phyloP scores from a whole-genome alignment of 2,113 vertebrate species.

The Saguinus imperator region DNA sequence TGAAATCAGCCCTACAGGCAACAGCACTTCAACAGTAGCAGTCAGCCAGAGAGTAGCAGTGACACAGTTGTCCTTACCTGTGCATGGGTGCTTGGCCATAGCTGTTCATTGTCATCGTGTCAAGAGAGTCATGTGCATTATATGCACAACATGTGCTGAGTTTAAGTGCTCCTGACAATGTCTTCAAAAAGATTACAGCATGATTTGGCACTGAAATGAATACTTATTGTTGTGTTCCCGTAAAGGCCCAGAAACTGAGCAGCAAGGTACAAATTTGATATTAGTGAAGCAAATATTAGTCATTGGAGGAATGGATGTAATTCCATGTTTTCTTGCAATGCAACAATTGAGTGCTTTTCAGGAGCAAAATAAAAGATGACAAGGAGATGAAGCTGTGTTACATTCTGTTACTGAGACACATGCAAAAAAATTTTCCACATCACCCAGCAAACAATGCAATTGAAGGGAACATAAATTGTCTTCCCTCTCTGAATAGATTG shows the following conservation, averaged over 20 bases:
- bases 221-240: conserved; percentile 30
- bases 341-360: not conserved
- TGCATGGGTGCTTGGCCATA: not conserved
- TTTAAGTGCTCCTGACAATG: conserved; percentile 18
- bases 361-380: conserved; percentile 47
- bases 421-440: conserved; percentile 21
- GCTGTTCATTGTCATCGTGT: not conserved
- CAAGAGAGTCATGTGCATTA: not conserved
- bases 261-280: conserved; percentile 41
- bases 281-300: conserved; percentile 54
- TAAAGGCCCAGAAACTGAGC: conserved; percentile 7
- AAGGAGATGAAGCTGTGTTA: not conserved
- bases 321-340: conserved; percentile 52
- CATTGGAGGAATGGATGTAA: conserved; percentile 10
- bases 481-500: conserved; percentile 20
- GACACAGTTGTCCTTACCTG: not conserved
- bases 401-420: conserved; percentile 44
- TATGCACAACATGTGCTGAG: not conserved
- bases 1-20: not conserved
- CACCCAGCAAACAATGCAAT: not conserved
- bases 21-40: not conserved
- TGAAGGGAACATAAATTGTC: conserved; percentile 14
- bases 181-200: conserved; percentile 35
- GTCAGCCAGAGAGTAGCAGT: not conserved
- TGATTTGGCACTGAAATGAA: conserved; percentile 50